phyloP scores from a whole-genome alignment of 2,888 invertebrate genomes.

The Aphrophora alni region DNA sequence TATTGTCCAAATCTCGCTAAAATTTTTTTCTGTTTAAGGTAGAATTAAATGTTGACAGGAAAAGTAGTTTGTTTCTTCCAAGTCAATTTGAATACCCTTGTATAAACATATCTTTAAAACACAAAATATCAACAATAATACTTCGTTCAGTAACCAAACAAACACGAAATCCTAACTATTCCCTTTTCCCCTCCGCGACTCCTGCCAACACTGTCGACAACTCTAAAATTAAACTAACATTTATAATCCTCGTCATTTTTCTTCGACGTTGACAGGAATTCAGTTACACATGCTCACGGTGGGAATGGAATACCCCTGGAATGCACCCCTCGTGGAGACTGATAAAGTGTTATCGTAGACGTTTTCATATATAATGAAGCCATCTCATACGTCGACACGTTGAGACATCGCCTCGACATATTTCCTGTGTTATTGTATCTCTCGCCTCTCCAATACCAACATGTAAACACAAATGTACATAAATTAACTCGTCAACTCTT shows the following conservation, averaged over 20 bases:
- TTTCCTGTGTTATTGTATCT: no score
- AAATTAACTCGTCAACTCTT: no score
- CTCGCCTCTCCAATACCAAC: no score
- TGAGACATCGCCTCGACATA: not conserved
- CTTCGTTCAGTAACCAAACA: not conserved
- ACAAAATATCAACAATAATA: no score
- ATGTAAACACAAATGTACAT: no score
- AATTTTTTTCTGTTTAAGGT: no score
- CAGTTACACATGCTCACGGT: conserved; percentile 35
- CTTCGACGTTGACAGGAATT: conserved; percentile 37
- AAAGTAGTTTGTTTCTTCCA: no score
- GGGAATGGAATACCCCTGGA: conserved; percentile 15
- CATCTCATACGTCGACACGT: not conserved
- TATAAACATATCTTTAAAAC: no score
- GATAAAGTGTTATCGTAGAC: not conserved
- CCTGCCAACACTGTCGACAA: conserved; percentile 30
- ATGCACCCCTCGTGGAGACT: conserved; percentile 17
- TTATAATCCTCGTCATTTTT: conserved; percentile 31
- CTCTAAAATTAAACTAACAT: conserved; percentile 39
- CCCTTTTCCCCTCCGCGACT: no score
- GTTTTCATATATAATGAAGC: not conserved
- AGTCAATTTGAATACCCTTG: no score
- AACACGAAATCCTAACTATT: conserved; percentile 23
- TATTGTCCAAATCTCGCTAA: no score
- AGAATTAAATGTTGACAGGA: no score